Evolutionary conservation across 2,888 invertebrate genomes (phyloP).

Genomic region (Caenorhabditis doughertyi): DNA sequence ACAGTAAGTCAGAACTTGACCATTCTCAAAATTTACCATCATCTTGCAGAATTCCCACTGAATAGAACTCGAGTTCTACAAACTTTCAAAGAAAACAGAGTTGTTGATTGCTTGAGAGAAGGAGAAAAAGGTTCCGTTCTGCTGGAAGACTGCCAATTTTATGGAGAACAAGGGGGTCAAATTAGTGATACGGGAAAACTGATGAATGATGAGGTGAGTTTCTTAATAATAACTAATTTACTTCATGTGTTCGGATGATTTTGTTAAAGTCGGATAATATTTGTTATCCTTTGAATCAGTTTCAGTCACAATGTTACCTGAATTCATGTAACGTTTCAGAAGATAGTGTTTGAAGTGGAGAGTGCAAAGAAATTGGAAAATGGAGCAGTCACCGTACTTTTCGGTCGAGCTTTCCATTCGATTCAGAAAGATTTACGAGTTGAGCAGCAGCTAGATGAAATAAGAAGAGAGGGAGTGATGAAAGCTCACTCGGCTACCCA

Average conservation of each 20-base stretch:
- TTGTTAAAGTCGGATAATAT: too few species aligned
- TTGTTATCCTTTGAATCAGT: too few species aligned
- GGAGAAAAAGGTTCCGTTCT: constrained; percentile 49
- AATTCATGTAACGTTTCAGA: constrained; percentile 44
- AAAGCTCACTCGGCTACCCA: constrained; percentile 70
- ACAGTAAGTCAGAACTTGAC: constrained; percentile 24
- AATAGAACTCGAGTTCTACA: constrained; percentile 29
- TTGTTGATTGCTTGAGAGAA: constrained; percentile 7
- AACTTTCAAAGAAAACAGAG: constrained; percentile 35
- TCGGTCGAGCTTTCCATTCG: constrained; percentile 20
- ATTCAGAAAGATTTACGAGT: constrained; percentile 33
- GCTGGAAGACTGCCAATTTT: constrained; percentile 67
- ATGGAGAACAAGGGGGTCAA: constrained; percentile 63
- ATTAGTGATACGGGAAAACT: constrained; percentile 39
- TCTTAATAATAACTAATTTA: too few species aligned
- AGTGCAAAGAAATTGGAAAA: constrained; percentile 37
- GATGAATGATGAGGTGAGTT: constrained; percentile 18
- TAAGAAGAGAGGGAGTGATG: constrained; percentile 61
- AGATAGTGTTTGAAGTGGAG: constrained; percentile 44
- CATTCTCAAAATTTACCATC: background rate
- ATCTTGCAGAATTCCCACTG: constrained; percentile 42
- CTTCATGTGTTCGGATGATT: too few species aligned
- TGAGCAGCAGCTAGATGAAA: constrained; percentile 42
- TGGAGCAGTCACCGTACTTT: constrained; percentile 41
- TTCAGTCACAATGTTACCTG: too few species aligned